phyloP scores from a whole-genome alignment of 2,888 invertebrate species.

The Troides helena region DNA sequence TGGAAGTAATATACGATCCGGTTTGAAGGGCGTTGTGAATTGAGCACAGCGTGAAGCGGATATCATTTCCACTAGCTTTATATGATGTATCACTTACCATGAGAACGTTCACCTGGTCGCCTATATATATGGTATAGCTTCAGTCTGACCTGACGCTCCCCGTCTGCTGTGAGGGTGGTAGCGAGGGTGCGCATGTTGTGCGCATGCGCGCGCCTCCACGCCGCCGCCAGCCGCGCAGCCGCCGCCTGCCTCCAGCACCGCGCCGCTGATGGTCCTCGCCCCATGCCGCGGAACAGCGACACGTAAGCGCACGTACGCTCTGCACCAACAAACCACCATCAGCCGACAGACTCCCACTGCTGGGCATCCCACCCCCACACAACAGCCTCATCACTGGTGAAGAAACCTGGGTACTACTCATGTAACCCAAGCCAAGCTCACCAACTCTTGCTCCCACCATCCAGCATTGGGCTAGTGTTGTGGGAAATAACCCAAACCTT shows the following conservation, averaged over 20 bases:
- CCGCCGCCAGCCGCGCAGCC: slow-evolving; percentile 48
- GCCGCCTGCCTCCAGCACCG: slow-evolving; percentile 49
- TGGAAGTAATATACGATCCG: no score
- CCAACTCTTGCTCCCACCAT: no score
- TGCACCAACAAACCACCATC: slow-evolving; percentile 28
- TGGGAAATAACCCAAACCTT: no score
- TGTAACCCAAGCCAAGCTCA: no score
- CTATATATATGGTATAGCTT: not conserved
- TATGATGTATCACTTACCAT: no score
- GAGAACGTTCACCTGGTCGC: no score
- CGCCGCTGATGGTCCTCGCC: slow-evolving; percentile 37
- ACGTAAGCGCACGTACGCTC: slow-evolving; percentile 56
- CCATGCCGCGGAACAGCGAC: slow-evolving; percentile 53
- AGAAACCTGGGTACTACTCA: no score
- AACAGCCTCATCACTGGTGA: no score
- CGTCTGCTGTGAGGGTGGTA: slow-evolving; percentile 45
- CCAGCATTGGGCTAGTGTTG: no score
- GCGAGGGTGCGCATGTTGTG: slow-evolving; percentile 45
- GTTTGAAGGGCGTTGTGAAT: no score
- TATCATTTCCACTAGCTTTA: no score
- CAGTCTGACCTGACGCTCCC: slow-evolving; percentile 43
- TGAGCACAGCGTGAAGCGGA: no score
- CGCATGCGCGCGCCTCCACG: slow-evolving; percentile 42
- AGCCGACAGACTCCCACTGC: not conserved
- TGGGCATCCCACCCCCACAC: not conserved